These are phyloP conservation scores for Penaeus monodon DNA, from an alignment of 2,888 invertebrate genomes.

Conservation along the genomic window DNA sequence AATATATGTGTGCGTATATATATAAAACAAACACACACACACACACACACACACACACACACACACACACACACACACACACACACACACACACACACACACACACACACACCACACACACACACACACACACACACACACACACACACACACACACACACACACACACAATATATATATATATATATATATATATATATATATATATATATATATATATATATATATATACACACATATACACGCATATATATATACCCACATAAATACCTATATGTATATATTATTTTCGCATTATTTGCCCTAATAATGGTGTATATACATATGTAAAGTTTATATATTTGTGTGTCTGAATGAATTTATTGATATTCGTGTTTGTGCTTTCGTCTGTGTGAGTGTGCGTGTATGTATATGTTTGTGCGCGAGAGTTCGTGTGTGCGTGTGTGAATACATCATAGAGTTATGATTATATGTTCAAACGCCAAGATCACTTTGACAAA, in stretches of 20 bases:
- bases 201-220: not conserved
- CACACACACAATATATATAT: slow-evolving; percentile 11
- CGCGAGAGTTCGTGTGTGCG: not conserved
- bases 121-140: not conserved
- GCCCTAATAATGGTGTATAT: no score
- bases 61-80: no score
- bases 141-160: slow-evolving; percentile 8
- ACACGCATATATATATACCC: not conserved
- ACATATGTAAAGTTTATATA: no score
- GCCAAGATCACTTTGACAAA: no score
- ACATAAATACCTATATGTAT: not conserved
- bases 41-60: no score
- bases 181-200: slow-evolving; percentile 11
- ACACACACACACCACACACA: no score
- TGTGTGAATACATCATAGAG: not conserved
- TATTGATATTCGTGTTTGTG: not conserved
- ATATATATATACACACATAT: not conserved
- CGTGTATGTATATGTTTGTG: not conserved
- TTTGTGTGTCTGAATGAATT: no score
- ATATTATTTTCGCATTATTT: not conserved
- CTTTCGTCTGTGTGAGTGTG: not conserved
- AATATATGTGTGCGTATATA: no score
- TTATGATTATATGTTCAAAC: not conserved
- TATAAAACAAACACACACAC: no score
- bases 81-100: no score